Base-by-base conservation (phyloP, 2,888 invertebrate species). In the Odontomyia ornata region DNA sequence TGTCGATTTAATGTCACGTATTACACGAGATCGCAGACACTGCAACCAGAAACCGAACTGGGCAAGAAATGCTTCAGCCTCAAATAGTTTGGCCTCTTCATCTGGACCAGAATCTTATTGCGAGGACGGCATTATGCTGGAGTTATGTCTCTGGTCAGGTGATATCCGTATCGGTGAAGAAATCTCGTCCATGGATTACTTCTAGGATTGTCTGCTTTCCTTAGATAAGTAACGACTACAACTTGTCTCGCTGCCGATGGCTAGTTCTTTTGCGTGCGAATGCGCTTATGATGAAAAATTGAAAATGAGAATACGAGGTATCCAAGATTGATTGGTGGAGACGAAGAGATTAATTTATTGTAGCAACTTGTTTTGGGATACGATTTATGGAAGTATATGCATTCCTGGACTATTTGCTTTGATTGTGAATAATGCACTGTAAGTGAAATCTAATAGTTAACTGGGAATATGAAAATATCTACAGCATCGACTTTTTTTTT, bases 181-280 rank as follows among this genome's bases (percentile, higher is more conserved):
- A 69, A 76, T 76, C 76, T 76, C 71, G 69, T 71, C 60, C 60
- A 76, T 76, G 71, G 56, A 27, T 76, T 76, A 60, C 71, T 67
- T 76, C 62, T 43, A 56, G 57, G 67, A 67, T 67, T 67, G 67
- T 65, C 65, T 60, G 60, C 60, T 60, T 60, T 60, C 60, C 60
- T 60, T 60, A 25, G 60, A 76, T 52, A 65, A 47, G 65, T 76
- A 65, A 65, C 76, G 64, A 76, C 36, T 36, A 36, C 65, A 65
- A 43, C 64, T 75, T 30, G 60, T 65, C 56, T 2, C 25, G 52
- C 56, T 18, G 18, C 52, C 52, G 15, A 18, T 52, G 4, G 15
- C 52, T 18, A 15, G 15, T 52, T 52, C 52, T 52, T n/a, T n/a
- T 52, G 52, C 15, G 36, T 36, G 36, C 36, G 36, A 36, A 3